A percentile compares a stretch with the other conserved stretches of the same genome.
These are phyloP conservation scores for Ophraella communa DNA, from an alignment of 2,888 invertebrate species.

Conservation along the genomic window DNA sequence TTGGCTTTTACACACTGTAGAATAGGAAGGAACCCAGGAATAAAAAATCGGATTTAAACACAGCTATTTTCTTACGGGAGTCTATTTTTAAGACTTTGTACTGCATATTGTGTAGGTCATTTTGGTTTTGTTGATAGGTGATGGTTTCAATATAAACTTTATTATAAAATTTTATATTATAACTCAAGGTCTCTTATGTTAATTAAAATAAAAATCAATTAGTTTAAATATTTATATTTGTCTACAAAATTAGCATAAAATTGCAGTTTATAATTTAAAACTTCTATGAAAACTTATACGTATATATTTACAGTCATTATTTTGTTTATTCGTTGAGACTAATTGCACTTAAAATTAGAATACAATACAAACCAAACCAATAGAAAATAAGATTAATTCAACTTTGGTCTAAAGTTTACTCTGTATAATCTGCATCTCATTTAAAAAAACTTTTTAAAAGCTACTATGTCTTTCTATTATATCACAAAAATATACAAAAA, in stretches of 20 bases:
- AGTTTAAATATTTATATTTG: conserved; percentile 40
- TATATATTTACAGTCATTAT: conserved; percentile 36
- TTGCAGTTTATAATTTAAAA: conserved; percentile 42
- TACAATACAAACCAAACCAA: conserved; percentile 27
- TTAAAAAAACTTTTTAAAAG: conserved; percentile 8
- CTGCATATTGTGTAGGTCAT: too few relatives aligned
- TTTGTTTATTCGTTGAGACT: conserved; percentile 32
- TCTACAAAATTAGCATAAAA: conserved; percentile 47
- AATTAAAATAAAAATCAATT: conserved; percentile 5
- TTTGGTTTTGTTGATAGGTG: not conserved
- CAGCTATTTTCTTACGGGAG: too few relatives aligned
- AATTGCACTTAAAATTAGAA: conserved; percentile 25
- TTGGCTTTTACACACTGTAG: too few relatives aligned
- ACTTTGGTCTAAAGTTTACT: conserved; percentile 31
- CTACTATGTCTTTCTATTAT: conserved; percentile 14
- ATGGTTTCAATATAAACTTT: not conserved
- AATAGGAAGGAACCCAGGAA: too few relatives aligned
- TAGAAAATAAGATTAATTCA: conserved; percentile 19
- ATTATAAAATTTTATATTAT: not conserved
- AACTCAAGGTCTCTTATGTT: not conserved
- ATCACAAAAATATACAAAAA: conserved; percentile 25
- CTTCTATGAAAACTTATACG: conserved; percentile 41
- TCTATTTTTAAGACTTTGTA: too few relatives aligned
- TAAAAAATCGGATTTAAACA: too few relatives aligned
- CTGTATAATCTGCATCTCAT: not conserved